These are phyloP conservation scores for Phyllopteryx taeniolatus DNA, from an alignment of 2,113 vertebrate genomes.

Conservation along the genomic window DNA sequence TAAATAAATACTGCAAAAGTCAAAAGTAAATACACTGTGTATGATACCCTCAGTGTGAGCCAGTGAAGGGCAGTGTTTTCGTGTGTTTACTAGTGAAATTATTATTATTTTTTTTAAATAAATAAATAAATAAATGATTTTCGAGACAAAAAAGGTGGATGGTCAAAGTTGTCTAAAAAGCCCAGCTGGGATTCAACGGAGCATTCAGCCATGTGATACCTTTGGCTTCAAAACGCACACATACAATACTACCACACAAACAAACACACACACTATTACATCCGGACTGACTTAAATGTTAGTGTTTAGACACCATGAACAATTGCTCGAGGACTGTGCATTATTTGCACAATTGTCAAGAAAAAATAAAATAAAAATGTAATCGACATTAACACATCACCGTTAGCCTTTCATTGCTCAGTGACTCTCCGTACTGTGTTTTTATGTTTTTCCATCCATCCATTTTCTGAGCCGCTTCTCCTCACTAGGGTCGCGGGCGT, in stretches of 20 bases:
- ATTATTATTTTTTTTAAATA: too few relatives aligned
- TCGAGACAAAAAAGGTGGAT: neutral
- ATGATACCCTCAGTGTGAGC: neutral
- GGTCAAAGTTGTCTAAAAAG: slow-evolving; percentile 12
- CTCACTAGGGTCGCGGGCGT: too few relatives aligned
- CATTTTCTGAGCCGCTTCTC: too few relatives aligned
- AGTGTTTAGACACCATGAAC: neutral
- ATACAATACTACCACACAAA: neutral
- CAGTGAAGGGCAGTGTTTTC: neutral
- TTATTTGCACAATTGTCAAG: too few relatives aligned
- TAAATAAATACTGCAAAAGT: neutral
- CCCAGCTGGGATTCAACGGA: slow-evolving; percentile 8
- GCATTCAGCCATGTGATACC: slow-evolving; percentile 9
- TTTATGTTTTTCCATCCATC: too few relatives aligned
- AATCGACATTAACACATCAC: too few relatives aligned
- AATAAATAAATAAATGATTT: too few relatives aligned
- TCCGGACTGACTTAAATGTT: neutral
- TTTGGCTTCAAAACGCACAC: neutral
- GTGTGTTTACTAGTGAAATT: slow-evolving; percentile 1
- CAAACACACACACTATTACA: neutral
- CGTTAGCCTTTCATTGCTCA: too few relatives aligned
- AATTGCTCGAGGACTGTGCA: neutral
- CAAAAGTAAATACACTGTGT: neutral
- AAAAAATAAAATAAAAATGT: too few relatives aligned
- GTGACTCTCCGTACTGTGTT: too few relatives aligned